These are phyloP conservation scores for Chrysodeixis includens DNA, from an alignment of 2,888 invertebrate species.

Conservation along the genomic window DNA sequence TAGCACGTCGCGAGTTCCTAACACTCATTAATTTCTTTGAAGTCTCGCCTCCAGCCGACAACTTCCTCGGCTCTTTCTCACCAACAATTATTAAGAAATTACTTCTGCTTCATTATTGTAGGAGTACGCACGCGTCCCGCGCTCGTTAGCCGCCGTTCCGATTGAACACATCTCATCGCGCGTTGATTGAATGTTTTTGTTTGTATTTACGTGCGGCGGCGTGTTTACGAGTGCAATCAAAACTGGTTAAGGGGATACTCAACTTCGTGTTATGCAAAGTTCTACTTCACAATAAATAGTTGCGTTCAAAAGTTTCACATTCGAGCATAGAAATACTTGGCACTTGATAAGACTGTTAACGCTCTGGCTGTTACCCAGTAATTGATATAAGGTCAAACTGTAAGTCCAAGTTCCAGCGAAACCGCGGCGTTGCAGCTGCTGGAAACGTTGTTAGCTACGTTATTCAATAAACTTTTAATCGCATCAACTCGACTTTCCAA, in stretches of 20 bases:
- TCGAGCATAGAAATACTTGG: constrained; percentile 29
- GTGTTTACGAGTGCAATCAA: constrained; percentile 29
- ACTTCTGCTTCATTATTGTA: constrained; percentile 81
- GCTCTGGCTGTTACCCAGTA: constrained; percentile 58
- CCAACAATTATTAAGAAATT: constrained; percentile 86
- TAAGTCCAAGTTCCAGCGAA: constrained; percentile 64
- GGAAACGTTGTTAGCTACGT: constrained; percentile 70
- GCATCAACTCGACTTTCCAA: constrained; percentile 73
- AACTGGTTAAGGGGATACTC: constrained; percentile 20
- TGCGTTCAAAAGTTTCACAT: constrained; percentile 30
- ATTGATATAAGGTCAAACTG: constrained; percentile 64
- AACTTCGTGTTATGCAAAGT: constrained; percentile 9
- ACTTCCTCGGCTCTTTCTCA: constrained; percentile 79
- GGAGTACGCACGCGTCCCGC: constrained; percentile 66
- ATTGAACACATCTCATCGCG: constrained; percentile 64
- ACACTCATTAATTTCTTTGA: constrained; percentile 89
- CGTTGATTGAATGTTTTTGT: constrained; percentile 73
- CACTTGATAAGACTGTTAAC: constrained; percentile 48
- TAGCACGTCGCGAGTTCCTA: constrained; percentile 86
- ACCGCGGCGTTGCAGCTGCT: constrained; percentile 58
- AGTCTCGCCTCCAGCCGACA: constrained; percentile 80
- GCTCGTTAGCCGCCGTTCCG: constrained; percentile 71
- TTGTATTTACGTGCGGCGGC: constrained; percentile 51
- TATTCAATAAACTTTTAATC: constrained; percentile 81
- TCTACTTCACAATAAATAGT: constrained; percentile 6